Evolutionary conservation across 2,797 vertebrate genomes (phyloP).

Genomic region (Molossus molossus): DNA sequence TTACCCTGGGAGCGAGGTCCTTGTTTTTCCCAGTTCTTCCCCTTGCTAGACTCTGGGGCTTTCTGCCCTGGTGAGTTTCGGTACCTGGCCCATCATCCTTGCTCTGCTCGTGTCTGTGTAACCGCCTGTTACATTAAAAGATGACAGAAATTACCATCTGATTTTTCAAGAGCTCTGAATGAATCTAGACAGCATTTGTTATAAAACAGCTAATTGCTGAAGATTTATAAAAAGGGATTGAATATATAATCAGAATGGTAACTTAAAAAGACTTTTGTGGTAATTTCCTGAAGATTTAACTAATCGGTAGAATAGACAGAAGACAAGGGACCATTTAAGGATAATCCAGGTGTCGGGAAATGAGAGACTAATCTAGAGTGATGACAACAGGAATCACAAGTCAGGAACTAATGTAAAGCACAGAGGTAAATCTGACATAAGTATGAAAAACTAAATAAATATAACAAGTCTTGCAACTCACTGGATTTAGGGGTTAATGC

Average conservation of each 20-base stretch:
- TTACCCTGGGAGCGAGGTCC: too few species aligned
- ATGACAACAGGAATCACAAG: neutral
- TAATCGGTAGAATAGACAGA: neutral
- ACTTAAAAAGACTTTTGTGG: neutral
- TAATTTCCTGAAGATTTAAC: neutral
- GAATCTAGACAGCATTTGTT: neutral
- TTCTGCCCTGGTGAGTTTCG: too few species aligned
- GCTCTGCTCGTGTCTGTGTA: too few species aligned
- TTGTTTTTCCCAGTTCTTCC: too few species aligned
- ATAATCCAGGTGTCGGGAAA: neutral
- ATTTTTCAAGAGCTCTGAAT: slow-evolving; percentile 46
- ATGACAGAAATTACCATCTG: neutral
- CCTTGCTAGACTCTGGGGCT: too few species aligned
- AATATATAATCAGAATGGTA: neutral
- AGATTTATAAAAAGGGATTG: neutral
- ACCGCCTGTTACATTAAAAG: neutral
- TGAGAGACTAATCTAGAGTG: neutral
- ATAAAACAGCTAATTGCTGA: neutral
- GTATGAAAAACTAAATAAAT: neutral
- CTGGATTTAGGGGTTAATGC: neutral
- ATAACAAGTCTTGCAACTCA: neutral
- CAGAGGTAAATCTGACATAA: neutral
- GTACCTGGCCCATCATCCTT: too few species aligned
- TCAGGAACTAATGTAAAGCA: neutral
- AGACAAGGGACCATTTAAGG: neutral